A percentile compares a stretch with the other conserved stretches of the same genome.
These are phyloP conservation scores for Hypotaenidia okinawae DNA, from an alignment of 2,797 vertebrate genomes.

Conservation along the genomic window DNA sequence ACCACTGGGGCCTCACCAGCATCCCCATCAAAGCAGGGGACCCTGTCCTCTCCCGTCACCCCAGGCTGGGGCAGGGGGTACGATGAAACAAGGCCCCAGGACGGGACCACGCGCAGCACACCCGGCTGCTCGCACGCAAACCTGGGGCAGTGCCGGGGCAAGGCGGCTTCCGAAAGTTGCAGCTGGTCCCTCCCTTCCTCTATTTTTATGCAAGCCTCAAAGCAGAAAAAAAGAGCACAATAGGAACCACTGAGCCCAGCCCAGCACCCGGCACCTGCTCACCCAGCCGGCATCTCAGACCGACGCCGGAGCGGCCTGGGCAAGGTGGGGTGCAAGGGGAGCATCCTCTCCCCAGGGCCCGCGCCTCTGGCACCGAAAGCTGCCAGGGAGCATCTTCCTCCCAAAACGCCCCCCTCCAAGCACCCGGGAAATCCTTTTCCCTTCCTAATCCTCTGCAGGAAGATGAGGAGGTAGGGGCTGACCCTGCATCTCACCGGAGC, in stretches of 20 bases:
- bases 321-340: rapidly evolving
- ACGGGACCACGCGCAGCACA: background rate
- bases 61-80: background rate
- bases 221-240: background rate
- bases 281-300: background rate
- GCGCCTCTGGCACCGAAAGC: background rate
- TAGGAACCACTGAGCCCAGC: background rate
- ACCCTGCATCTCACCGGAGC: background rate
- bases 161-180: conserved; percentile 27
- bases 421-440: background rate
- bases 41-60: background rate
- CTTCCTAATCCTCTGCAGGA: background rate
- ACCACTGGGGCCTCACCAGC: background rate
- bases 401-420: rapidly evolving
- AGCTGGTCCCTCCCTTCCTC: conserved; percentile 65
- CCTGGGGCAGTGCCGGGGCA: background rate
- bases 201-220: conserved; percentile 43
- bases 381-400: rapidly evolving
- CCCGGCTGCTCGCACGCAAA: background rate
- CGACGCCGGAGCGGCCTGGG: background rate
- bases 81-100: background rate
- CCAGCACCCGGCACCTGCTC: background rate
- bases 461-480: background rate
- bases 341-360: background rate
- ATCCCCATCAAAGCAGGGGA: background rate